phyloP scores from a whole-genome alignment of 2,888 invertebrate genomes.

The Scaptomyza tumidula region DNA sequence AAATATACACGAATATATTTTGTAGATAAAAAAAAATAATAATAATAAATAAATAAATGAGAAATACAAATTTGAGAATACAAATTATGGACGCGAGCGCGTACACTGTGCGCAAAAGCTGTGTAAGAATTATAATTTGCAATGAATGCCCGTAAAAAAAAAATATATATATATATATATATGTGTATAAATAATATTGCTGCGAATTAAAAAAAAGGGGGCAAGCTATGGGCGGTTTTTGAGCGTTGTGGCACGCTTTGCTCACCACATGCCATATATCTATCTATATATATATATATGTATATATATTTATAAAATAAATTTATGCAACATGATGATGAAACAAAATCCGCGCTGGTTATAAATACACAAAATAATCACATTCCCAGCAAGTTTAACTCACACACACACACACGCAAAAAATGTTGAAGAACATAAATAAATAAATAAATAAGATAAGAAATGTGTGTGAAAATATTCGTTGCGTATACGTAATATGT shows the following conservation, averaged over 20 bases:
- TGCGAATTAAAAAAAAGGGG: neutral
- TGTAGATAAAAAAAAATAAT: neutral
- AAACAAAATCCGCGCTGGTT: conserved; percentile 40
- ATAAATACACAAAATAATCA: neutral
- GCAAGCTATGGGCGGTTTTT: neutral
- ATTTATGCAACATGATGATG: conserved; percentile 46
- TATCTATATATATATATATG: neutral
- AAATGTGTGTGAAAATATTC: neutral
- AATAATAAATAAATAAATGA: neutral
- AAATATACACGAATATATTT: conserved; percentile 11
- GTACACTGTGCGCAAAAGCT: conserved; percentile 18
- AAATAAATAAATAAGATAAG: neutral
- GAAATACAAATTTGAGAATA: conserved; percentile 2
- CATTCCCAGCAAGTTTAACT: neutral
- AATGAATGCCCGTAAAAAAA: conserved; percentile 30
- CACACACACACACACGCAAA: conserved; percentile 12
- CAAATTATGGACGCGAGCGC: conserved; percentile 6
- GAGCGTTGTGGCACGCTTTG: neutral
- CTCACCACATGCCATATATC: conserved; percentile 6
- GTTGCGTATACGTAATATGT: neutral
- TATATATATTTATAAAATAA: conserved; percentile 9
- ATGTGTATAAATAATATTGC: conserved; percentile 1
- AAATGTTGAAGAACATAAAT: neutral
- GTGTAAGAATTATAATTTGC: conserved; percentile 44
- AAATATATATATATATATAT: neutral